Conservation (phyloP, 2,797 vertebrate genomes). For the Pseudopleuronectes americanus region DNA sequence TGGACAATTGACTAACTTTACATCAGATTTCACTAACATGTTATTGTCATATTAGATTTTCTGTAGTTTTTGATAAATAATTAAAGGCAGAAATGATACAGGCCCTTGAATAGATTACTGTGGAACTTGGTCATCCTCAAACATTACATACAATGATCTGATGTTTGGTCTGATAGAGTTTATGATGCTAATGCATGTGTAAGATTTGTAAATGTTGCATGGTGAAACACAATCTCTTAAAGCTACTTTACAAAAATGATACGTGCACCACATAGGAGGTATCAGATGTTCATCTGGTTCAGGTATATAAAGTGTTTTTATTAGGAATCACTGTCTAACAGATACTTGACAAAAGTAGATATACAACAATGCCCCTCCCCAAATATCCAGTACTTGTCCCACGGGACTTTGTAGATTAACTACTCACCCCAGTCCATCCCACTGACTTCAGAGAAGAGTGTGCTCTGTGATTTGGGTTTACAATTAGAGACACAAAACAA, state of each 20-base stretch:
- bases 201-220: background rate
- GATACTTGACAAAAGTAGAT: background rate
- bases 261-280: background rate
- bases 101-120: too few species aligned
- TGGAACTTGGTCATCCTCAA: too few species aligned
- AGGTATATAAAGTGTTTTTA: background rate
- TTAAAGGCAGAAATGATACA: background rate
- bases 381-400: constrained; percentile 5
- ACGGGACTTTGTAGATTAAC: constrained; percentile 11
- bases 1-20: too few species aligned
- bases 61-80: background rate
- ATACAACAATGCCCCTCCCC: background rate
- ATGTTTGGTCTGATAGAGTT: background rate
- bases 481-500: constrained; percentile 29
- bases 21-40: too few species aligned
- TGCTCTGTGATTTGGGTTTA: constrained; percentile 21
- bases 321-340: background rate
- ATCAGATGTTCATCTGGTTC: background rate
- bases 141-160: too few species aligned
- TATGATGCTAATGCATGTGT: too few species aligned
- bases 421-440: background rate
- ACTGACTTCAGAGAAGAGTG: background rate
- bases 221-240: background rate
- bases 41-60: too few species aligned
- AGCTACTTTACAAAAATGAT: background rate